Evolutionary conservation across 2,797 vertebrate species (phyloP).

Genomic region (Limnodromus scolopaceus): DNA sequence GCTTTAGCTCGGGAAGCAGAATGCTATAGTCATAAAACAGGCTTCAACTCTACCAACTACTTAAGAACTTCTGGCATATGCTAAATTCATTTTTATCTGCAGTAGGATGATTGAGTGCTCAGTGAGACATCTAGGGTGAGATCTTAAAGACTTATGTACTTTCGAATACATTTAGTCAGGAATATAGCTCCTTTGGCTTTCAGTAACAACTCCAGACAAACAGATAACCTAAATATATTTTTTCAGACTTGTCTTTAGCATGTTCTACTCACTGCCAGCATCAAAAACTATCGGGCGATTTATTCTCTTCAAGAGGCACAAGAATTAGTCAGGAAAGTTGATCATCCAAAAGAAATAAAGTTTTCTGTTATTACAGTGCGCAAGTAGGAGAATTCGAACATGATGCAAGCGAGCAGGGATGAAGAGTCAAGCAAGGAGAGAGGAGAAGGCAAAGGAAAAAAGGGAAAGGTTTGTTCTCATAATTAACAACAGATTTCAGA

Average conservation of each 20-base stretch:
- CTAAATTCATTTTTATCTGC: background rate
- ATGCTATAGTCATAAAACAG: background rate
- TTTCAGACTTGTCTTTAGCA: background rate
- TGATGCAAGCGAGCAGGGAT: rapidly evolving
- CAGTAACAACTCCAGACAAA: background rate
- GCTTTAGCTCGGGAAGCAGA: background rate
- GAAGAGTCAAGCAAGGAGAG: background rate
- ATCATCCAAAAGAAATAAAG: background rate
- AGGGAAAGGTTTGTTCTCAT: background rate
- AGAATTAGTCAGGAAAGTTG: background rate
- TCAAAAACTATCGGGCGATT: background rate
- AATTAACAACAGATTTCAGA: slow-evolving; percentile 8
- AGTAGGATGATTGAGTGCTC: rapidly evolving
- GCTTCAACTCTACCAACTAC: background rate
- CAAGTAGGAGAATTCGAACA: background rate
- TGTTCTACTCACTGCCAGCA: background rate
- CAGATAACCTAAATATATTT: background rate
- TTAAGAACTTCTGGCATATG: background rate
- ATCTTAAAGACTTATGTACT: background rate
- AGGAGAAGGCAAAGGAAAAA: background rate
- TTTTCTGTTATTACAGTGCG: background rate
- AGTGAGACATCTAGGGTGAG: background rate
- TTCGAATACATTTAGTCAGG: background rate
- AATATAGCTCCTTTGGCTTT: background rate
- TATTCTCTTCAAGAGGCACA: background rate